These are phyloP conservation scores for Labeo catla DNA, from an alignment of 2,113 vertebrate species.

Conservation along the genomic window DNA sequence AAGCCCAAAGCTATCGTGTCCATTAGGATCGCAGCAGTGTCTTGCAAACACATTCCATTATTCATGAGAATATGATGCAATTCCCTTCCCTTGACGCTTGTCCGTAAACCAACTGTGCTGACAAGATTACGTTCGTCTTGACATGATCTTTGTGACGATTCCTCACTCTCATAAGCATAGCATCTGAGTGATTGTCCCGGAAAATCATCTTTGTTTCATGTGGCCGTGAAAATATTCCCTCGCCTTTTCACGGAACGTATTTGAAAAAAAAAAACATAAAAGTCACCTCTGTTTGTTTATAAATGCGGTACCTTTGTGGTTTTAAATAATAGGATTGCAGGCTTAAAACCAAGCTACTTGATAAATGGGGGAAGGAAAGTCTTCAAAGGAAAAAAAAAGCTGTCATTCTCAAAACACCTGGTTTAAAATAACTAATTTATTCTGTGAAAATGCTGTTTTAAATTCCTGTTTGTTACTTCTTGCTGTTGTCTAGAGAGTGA, in stretches of 20 bases:
- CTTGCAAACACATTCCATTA: conserved; percentile 22
- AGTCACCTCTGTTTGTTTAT: conserved; percentile 23
- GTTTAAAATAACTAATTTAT: conserved; percentile 56
- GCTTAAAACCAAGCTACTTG: conserved; percentile 18
- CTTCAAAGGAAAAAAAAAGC: conserved; percentile 48
- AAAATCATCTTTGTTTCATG: conserved; percentile 16
- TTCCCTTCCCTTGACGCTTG: neutral
- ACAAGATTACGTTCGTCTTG: conserved; percentile 23
- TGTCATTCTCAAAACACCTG: conserved; percentile 41
- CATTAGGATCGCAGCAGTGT: neutral
- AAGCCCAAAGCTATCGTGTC: neutral
- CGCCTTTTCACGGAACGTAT: neutral
- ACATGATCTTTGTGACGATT: conserved; percentile 20
- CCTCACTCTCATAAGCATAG: neutral
- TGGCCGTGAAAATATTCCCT: neutral
- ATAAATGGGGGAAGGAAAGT: conserved; percentile 27
- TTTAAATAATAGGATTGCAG: conserved; percentile 32
- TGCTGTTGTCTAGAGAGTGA: conserved; percentile 34
- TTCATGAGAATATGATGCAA: conserved; percentile 28
- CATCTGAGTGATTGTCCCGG: conserved; percentile 1
- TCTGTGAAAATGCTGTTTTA: conserved; percentile 41
- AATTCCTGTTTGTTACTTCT: conserved; percentile 32
- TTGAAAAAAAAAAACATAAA: neutral
- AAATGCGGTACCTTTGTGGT: neutral
- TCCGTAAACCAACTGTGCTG: conserved; percentile 24